A percentile compares a stretch with the other conserved stretches of the same genome.
These are phyloP conservation scores for Chrysolina haemoptera DNA, from an alignment of 2,888 invertebrate genomes.

Conservation along the genomic window DNA sequence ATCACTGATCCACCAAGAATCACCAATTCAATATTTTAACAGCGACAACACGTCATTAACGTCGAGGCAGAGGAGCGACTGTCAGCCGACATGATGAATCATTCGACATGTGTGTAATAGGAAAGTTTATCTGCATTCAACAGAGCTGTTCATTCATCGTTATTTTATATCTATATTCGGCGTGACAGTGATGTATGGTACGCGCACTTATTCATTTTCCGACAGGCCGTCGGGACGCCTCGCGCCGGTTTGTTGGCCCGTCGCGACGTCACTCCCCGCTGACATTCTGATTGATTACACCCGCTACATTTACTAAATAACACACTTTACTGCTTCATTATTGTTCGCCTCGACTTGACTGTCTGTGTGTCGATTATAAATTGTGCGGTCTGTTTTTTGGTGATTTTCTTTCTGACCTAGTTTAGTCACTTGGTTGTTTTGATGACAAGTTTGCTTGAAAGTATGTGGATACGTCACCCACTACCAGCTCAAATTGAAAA, in stretches of 20 bases:
- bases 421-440: neutral
- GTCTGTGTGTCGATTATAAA: constrained; percentile 42
- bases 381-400: constrained; percentile 35
- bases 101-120: constrained; percentile 69
- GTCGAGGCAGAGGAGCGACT: constrained; percentile 48
- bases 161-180: constrained; percentile 71
- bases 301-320: constrained; percentile 68
- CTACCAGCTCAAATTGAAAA: neutral
- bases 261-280: constrained; percentile 66
- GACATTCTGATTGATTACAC: constrained; percentile 69
- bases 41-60: constrained; percentile 53
- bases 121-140: constrained; percentile 70
- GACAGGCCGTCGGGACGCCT: constrained; percentile 64
- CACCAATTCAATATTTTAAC: constrained; percentile 44
- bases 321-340: constrained; percentile 68
- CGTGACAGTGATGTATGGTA: constrained; percentile 71
- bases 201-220: constrained; percentile 70
- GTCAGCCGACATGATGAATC: constrained; percentile 67
- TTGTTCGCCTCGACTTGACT: constrained; percentile 50
- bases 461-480: neutral
- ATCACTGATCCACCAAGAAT: constrained; percentile 42
- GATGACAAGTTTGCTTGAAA: neutral
- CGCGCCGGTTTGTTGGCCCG: constrained; percentile 60
- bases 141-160: constrained; percentile 70
- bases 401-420: constrained; percentile 33